Evolutionary conservation across 2,113 vertebrate genomes (phyloP).

Genomic region (Istiophorus platypterus): DNA sequence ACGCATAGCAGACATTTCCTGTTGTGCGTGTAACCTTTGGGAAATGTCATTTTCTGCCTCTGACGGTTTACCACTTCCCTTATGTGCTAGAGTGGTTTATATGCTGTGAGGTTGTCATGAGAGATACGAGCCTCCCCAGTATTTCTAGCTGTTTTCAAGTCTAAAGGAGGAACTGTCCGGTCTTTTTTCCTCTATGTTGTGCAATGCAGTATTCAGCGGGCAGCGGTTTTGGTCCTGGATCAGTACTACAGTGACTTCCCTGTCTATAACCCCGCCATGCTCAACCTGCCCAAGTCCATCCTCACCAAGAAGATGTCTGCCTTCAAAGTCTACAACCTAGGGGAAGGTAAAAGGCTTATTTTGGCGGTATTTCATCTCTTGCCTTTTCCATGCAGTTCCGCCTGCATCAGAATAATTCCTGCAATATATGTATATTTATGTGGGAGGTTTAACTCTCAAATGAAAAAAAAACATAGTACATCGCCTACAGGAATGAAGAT

Average conservation of each 20-base stretch:
- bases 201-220: conserved; percentile 91
- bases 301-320: conserved; percentile 95
- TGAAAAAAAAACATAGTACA: neutral
- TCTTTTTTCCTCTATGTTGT: conserved; percentile 14
- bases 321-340: conserved; percentile 94
- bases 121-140: too few species aligned
- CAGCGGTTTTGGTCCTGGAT: conserved; percentile 93
- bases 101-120: neutral
- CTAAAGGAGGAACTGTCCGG: rapidly evolving
- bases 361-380: too few species aligned
- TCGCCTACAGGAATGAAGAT: neutral
- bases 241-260: conserved; percentile 98
- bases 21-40: neutral
- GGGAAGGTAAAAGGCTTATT: conserved; percentile 85
- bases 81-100: too few species aligned
- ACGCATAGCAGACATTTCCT: neutral
- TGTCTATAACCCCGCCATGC: conserved; percentile 93
- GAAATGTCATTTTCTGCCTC: neutral
- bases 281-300: conserved; percentile 96
- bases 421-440: neutral
- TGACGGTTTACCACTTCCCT: conserved; percentile 33
- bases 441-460: neutral
- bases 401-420: neutral
- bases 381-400: neutral
- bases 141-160: neutral